Evolutionary conservation across 2,888 invertebrate genomes (phyloP), one percentile per base, ranked within the genome.

Genomic region (Zygaena filipendulae): DNA sequence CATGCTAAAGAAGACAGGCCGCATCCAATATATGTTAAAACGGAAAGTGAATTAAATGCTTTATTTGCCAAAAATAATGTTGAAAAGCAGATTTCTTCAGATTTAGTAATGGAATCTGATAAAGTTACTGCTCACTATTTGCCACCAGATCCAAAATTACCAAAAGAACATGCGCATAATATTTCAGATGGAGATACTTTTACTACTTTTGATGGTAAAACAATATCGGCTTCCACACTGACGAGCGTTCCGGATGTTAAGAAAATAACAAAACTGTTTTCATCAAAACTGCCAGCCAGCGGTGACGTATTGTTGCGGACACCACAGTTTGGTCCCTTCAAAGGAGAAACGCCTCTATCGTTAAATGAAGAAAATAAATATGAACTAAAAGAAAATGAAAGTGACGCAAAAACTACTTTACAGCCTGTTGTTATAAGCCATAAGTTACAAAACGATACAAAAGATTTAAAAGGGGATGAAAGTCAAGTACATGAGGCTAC

Each of bases 151-250:
- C 75, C 81, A 32, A 75, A 84, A 43, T 23, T 55, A 13, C 55
- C 64, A 6, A 71, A 70, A 48, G 82, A 77, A 38, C 77, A 71
- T 30, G 80, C 75, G 27, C 71, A 82, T 36, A 77, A 79, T 26
- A 50, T 57, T 4, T 42, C 36, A 3, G 52, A 49, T 11, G 58
- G 58, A 28, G 59, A 68, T 42, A 84, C 87, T 0, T 84, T 88
- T 13, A 86, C 90, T 3, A 85, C 90, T 1, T 91, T 87, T 44
- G 91, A 91, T 44, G 91, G 91, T 0, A 90, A 88, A 59, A 84
- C 84, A 25, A 83, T 91, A 3, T 84, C 88, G 2, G 88, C 88
- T 23, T 74, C 77, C 11, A 82, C 81, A 1, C 52, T 87, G 23
- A 84, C 86, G 0, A 82, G 85, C 40, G 64, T 85, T 7, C 72